Percentiles rank a stretch among this genome's conserved stretches.
Evolutionary conservation across 2,797 vertebrate species (phyloP).

Genomic region (Simalia tracyae): DNA sequence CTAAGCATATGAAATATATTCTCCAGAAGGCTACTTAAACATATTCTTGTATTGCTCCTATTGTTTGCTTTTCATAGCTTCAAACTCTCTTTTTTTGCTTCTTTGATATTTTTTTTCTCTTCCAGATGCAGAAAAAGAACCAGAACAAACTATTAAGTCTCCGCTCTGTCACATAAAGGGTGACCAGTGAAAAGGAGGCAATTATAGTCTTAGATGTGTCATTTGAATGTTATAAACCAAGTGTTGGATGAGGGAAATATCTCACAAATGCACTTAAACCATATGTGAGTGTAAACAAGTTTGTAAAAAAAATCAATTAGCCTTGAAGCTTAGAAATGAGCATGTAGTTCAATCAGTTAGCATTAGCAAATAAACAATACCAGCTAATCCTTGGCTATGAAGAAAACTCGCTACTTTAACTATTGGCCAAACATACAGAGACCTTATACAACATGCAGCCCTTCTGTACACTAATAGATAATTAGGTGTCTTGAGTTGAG

Average conservation of each 20-base stretch:
- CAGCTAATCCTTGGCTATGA: neutral
- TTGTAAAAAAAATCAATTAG: neutral
- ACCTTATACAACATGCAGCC: neutral
- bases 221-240: neutral
- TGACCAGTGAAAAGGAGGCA: slow-evolving; percentile 67
- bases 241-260: neutral
- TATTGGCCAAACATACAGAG: neutral
- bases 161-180: slow-evolving; percentile 57
- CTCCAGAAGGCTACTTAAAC: slow-evolving; percentile 53
- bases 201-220: slow-evolving; percentile 34
- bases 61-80: slow-evolving; percentile 5
- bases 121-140: neutral
- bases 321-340: neutral
- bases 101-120: slow-evolving; percentile 41
- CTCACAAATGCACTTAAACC: neutral
- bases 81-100: neutral
- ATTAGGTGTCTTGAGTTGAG: neutral
- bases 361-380: neutral
- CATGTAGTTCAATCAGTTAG: neutral
- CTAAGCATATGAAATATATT: slow-evolving; percentile 42
- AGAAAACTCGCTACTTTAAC: neutral
- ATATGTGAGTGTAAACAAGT: neutral
- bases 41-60: slow-evolving; percentile 44
- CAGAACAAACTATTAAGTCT: slow-evolving; percentile 50
- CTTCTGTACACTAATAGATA: neutral